These are phyloP conservation scores for Ptychoptera albimana DNA, from an alignment of 2,888 invertebrate genomes.

Conservation along the genomic window DNA sequence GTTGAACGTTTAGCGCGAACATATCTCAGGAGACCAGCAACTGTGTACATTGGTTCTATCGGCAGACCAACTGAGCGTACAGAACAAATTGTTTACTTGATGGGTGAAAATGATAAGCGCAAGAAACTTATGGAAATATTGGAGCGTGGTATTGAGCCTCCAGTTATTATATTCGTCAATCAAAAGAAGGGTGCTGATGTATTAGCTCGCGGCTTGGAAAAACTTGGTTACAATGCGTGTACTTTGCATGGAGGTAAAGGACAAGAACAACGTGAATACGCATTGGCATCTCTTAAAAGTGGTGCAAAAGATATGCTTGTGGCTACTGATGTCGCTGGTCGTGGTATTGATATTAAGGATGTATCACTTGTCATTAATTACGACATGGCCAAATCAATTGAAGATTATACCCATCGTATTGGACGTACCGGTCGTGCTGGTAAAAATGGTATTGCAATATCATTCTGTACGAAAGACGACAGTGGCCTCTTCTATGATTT, in stretches of 20 bases:
- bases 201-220: slow-evolving; percentile 90
- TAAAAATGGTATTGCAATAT: slow-evolving; percentile 89
- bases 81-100: slow-evolving; percentile 93
- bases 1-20: slow-evolving; percentile 91
- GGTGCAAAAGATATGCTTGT: slow-evolving; percentile 96
- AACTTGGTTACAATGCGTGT: slow-evolving; percentile 90
- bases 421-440: slow-evolving; percentile 99
- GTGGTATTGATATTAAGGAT: slow-evolving; percentile 99
- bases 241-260: slow-evolving; percentile 99
- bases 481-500: slow-evolving; percentile 90
- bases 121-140: slow-evolving; percentile 92
- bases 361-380: slow-evolving; percentile 99
- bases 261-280: slow-evolving; percentile 98
- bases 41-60: slow-evolving; percentile 91
- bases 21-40: slow-evolving; percentile 88
- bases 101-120: slow-evolving; percentile 90
- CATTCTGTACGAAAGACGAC: slow-evolving; percentile 96
- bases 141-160: slow-evolving; percentile 80
- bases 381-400: slow-evolving; percentile 98
- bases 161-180: slow-evolving; percentile 98
- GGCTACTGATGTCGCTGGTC: slow-evolving; percentile 97
- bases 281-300: slow-evolving; percentile 86
- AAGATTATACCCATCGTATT: slow-evolving; percentile 95
- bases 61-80: slow-evolving; percentile 97
- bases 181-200: slow-evolving; percentile 99